Conservation (phyloP, 2,797 vertebrate species). For the Diplodus sargus region DNA sequence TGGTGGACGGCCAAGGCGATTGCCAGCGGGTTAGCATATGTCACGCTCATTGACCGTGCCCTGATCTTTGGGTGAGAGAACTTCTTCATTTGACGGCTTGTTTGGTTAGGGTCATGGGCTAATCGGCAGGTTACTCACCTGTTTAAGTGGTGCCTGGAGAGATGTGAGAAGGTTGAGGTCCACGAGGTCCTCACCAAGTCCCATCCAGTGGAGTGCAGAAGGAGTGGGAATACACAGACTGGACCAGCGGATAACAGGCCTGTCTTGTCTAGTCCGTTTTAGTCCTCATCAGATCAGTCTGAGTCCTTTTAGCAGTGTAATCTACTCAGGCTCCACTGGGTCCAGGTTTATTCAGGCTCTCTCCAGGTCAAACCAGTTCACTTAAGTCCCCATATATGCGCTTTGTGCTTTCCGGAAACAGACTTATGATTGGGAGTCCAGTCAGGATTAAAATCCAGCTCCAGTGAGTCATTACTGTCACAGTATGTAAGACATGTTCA, state of each 20-base stretch:
- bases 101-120: conserved; percentile 61
- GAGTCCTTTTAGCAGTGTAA: conserved; percentile 17
- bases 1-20: conserved; percentile 52
- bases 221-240: conserved; percentile 24
- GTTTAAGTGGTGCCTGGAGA: conserved; percentile 52
- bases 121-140: conserved; percentile 78
- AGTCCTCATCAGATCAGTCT: conserved; percentile 33
- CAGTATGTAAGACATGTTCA: conserved; percentile 18
- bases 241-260: conserved; percentile 29
- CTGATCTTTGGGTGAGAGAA: conserved; percentile 37
- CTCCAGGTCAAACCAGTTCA: conserved; percentile 19
- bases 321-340: conserved; percentile 36
- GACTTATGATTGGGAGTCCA: conserved; percentile 25
- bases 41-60: conserved; percentile 63
- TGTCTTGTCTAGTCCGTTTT: conserved; percentile 39
- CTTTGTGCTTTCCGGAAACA: conserved; percentile 24
- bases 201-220: conserved; percentile 42
- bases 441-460: conserved; percentile 40
- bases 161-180: conserved; percentile 39
- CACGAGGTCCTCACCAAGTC: conserved; percentile 42
- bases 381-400: conserved; percentile 18
- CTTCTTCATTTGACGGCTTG: conserved; percentile 50
- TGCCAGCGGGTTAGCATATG: conserved; percentile 50
- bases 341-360: conserved; percentile 38
- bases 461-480: conserved; percentile 24